These are phyloP conservation scores for Helobdella robusta DNA, from an alignment of 2,888 invertebrate genomes.

Conservation along the genomic window DNA sequence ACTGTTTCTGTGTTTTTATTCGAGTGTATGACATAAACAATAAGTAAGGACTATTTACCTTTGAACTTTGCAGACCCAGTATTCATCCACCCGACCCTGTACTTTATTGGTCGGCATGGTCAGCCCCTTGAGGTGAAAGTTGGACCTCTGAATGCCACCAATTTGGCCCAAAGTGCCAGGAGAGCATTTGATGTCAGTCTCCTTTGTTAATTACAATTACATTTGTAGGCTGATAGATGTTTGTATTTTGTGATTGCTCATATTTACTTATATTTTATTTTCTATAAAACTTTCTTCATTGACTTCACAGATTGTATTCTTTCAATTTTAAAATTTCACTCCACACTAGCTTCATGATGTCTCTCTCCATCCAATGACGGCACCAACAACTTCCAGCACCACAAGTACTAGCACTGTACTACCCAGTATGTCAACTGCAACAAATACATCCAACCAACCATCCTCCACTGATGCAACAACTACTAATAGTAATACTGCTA, in stretches of 20 bases:
- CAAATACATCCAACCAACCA: too few species aligned
- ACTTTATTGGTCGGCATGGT: conserved; percentile 71
- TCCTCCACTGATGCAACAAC: too few species aligned
- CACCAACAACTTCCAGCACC: background rate
- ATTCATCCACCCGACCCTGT: conserved; percentile 60
- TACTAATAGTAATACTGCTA: too few species aligned
- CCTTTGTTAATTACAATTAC: too few species aligned
- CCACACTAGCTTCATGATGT: background rate
- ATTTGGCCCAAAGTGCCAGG: conserved; percentile 59
- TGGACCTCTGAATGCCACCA: conserved; percentile 57
- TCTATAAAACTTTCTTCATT: background rate
- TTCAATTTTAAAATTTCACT: background rate
- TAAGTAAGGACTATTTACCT: too few species aligned
- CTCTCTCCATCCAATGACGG: background rate
- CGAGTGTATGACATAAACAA: too few species aligned
- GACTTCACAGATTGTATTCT: background rate
- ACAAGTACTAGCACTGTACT: background rate
- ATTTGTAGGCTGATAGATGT: too few species aligned
- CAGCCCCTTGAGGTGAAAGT: conserved; percentile 69
- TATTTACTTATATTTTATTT: background rate
- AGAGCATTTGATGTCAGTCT: conserved; percentile 40
- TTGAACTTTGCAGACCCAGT: too few species aligned
- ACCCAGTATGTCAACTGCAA: background rate
- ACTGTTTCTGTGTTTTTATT: too few species aligned
- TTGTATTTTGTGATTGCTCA: too few species aligned